Evolutionary conservation across 1,140 invertebrate species (phyloP), one percentile per base, ranked within the genome.

Genomic region (Elysia chlorotica): DNA sequence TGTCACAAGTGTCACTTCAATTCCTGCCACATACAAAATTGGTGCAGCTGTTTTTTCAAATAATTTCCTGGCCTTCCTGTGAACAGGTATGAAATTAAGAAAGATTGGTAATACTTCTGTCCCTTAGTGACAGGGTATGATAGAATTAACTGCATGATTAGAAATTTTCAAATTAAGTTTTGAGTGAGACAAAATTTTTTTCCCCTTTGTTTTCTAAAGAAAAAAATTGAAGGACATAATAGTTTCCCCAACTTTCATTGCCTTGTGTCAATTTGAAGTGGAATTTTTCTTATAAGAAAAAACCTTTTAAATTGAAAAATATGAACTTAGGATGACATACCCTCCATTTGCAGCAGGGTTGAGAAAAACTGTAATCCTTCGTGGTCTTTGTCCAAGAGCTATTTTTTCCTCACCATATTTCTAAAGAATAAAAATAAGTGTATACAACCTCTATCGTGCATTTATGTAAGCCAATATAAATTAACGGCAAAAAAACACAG

Each of bases 1-100:
- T 79, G 85, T 84, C 3, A 89, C 80, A 65, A 89, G 87, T 78
- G 93, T 93, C 0, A 97, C 92, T 79, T 90, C 90, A 71, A 93
- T 89, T 38, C 96, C 96, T 80, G 96, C 94, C 65, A 98, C 89
- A 89, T 98, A 92, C 30, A 99, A 86, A 3, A 99, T 87, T 36
- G 96, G 96, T 69, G 95, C 95, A 81, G 95, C 97, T 85, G 96
- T 98, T 81, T 96, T 94, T 84, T 97, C 94, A 90, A 94, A 98
- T 35, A 91, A 81, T 65, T 90, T 89, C 74, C 89, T 90, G 21
- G 90, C 88, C 94, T 95, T 23, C 93, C 94, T 71, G 92, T 92
- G 96, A 71, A 96, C 86, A 82, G 96, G 92, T 2, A 97, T 92
- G 4, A 94, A 94, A 33, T 65, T 41, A 62, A 75, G 67, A 71